phyloP scores from a whole-genome alignment of 2,888 invertebrate species.

The Synergus itoensis region DNA sequence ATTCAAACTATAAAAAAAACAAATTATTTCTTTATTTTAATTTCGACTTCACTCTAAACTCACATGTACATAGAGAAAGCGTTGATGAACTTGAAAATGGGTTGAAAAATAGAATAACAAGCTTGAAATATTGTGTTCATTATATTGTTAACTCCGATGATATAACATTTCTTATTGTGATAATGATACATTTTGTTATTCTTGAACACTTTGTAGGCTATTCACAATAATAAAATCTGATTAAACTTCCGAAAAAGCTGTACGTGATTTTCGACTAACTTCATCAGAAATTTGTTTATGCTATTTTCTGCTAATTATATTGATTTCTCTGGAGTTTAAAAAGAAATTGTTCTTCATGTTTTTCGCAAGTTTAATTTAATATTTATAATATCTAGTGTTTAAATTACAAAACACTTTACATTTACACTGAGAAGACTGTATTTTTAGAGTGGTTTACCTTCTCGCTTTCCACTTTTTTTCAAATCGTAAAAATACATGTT shows the following conservation, averaged over 20 bases:
- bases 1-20: neutral
- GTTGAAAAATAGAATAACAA: neutral
- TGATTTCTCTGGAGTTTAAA: no score
- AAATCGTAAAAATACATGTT: neutral
- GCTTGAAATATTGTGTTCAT: neutral
- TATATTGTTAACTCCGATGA: neutral
- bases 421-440: neutral
- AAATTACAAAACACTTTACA: neutral
- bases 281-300: neutral
- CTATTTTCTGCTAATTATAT: no score
- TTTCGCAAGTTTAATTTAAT: neutral
- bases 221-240: neutral
- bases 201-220: neutral
- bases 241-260: neutral
- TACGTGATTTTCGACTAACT: neutral
- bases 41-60: neutral
- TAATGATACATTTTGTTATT: neutral
- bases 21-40: neutral
- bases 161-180: neutral
- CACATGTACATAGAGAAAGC: neutral
- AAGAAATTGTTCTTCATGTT: neutral
- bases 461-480: neutral
- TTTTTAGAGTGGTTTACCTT: neutral
- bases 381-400: no score
- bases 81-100: neutral